phyloP scores from a whole-genome alignment of 1,140 invertebrate species.

The Formica exsecta region DNA sequence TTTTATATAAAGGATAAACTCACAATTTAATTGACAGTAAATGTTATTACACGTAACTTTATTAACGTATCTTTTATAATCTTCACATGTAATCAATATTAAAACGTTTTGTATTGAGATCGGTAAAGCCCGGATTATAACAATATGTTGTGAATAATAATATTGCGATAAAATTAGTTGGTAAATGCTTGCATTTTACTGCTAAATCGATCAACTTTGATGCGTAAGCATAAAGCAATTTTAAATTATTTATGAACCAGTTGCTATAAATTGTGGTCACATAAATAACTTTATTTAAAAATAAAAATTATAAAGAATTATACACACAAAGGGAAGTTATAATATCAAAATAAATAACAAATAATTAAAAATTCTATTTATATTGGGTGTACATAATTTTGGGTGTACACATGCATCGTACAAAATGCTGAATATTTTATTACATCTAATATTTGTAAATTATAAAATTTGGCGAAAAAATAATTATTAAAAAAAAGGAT shows the following conservation, averaged over 20 bases:
- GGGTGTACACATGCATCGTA: not conserved
- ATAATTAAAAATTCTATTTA: slow-evolving; percentile 33
- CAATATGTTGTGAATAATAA: not conserved
- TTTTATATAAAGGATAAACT: not conserved
- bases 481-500: not conserved
- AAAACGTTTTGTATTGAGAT: not conserved
- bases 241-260: slow-evolving; percentile 4
- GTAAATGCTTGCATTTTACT: slow-evolving; percentile 5
- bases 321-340: not conserved
- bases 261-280: not conserved
- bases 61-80: slow-evolving; percentile 4
- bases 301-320: slow-evolving; percentile 13
- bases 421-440: not conserved
- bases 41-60: slow-evolving; percentile 1
- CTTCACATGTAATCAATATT: not conserved
- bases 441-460: not conserved
- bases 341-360: not conserved
- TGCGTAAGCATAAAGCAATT: not conserved
- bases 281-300: slow-evolving; percentile 26
- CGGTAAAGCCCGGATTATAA: not conserved
- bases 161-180: not conserved
- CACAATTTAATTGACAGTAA: not conserved
- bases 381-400: not conserved
- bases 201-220: slow-evolving; percentile 20
- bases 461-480: slow-evolving; percentile 11